phyloP scores from a whole-genome alignment of 2,888 invertebrate species.

The Deilephila porcellus region DNA sequence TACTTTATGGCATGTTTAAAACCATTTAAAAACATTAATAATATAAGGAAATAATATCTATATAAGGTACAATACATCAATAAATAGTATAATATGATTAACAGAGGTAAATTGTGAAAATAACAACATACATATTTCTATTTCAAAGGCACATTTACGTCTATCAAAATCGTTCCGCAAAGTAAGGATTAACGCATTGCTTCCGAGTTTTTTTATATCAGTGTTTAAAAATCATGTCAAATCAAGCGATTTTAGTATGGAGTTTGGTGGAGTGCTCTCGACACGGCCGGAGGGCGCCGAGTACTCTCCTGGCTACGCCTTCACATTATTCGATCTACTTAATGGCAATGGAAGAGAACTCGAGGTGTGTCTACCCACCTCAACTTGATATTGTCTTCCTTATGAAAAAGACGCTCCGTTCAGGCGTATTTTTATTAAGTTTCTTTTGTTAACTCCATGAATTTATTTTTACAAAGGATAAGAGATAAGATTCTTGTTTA shows the following conservation, averaged over 20 bases:
- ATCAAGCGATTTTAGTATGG: slow-evolving; percentile 81
- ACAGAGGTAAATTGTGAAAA: not conserved
- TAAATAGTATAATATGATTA: no score
- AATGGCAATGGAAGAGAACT: slow-evolving; percentile 63
- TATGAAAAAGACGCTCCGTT: slow-evolving; percentile 41
- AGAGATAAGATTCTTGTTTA: slow-evolving; percentile 14
- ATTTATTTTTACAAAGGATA: slow-evolving; percentile 12
- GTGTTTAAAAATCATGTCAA: slow-evolving; percentile 83
- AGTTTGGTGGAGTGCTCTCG: slow-evolving; percentile 69
- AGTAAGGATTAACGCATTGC: not conserved
- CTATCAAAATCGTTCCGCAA: not conserved
- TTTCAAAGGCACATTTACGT: no score
- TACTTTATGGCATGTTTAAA: no score
- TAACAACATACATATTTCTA: no score
- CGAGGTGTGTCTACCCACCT: slow-evolving; percentile 68
- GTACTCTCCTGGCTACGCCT: slow-evolving; percentile 71
- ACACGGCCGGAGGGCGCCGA: slow-evolving; percentile 65
- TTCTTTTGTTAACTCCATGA: slow-evolving; percentile 24
- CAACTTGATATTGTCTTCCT: slow-evolving; percentile 62
- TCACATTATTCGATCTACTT: slow-evolving; percentile 84
- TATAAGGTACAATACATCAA: not conserved
- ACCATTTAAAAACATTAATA: no score
- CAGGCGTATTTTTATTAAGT: slow-evolving; percentile 20
- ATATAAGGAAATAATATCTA: no score
- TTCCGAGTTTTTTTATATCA: slow-evolving; percentile 68